Conservation (phyloP, 2,888 invertebrate species). For the Bellardia bayeri region DNA sequence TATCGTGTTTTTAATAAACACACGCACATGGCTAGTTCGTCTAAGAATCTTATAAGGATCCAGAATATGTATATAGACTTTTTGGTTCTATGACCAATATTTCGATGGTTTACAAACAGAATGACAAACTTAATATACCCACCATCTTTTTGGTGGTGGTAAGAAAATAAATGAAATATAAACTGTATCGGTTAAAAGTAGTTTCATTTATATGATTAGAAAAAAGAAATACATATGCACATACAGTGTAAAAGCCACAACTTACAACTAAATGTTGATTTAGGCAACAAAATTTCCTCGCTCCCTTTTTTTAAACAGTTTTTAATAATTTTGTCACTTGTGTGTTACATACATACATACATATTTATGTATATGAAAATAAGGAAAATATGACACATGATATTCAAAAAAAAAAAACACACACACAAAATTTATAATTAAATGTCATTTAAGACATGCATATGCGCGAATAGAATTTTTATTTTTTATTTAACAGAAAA, state of each 20-base stretch:
- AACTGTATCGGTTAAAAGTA: conserved; percentile 38
- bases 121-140: too few species aligned
- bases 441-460: conserved; percentile 61
- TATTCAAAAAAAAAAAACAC: not conserved
- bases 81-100: too few species aligned
- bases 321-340: conserved; percentile 13
- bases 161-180: conserved; percentile 15
- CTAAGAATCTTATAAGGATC: too few species aligned
- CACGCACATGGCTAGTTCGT: too few species aligned
- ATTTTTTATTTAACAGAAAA: conserved; percentile 17
- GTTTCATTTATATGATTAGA: conserved; percentile 16
- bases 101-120: too few species aligned
- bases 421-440: conserved; percentile 57
- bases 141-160: too few species aligned
- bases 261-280: conserved; percentile 43
- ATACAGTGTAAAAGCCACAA: conserved; percentile 29
- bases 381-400: conserved; percentile 31
- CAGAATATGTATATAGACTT: too few species aligned
- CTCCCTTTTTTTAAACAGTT: not conserved
- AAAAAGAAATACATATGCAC: not conserved
- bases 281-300: conserved; percentile 24
- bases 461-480: conserved; percentile 35
- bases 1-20: too few species aligned
- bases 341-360: not conserved
- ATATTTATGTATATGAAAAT: conserved; percentile 7